Percentiles rank a stretch among this genome's conserved stretches.
These are phyloP conservation scores for Platycercus adscitus DNA, from an alignment of 2,113 vertebrate species.

Conservation along the genomic window DNA sequence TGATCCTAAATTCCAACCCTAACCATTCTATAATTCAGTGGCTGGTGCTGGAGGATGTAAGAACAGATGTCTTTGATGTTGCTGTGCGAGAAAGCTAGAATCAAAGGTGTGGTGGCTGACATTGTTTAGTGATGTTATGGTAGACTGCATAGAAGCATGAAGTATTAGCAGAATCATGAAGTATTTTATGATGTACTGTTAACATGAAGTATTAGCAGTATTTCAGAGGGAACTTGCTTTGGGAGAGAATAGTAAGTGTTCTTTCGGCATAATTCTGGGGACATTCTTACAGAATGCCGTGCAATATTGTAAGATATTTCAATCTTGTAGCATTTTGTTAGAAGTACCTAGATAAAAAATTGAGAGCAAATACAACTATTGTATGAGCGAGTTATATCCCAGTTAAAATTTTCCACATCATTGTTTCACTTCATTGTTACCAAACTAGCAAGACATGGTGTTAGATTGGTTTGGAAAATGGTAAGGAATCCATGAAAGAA, in stretches of 20 bases:
- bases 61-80: not conserved
- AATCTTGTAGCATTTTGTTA: not conserved
- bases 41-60: not conserved
- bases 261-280: not conserved
- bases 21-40: not conserved
- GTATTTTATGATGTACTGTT: not conserved
- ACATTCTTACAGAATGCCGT: not conserved
- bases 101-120: not conserved
- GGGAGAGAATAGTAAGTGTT: not conserved
- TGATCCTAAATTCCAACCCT: not conserved
- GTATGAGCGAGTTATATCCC: not conserved
- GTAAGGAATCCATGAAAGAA: not conserved
- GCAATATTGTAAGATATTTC: not conserved
- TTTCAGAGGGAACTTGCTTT: not conserved
- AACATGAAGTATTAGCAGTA: not conserved
- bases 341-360: not conserved
- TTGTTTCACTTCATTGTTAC: not conserved
- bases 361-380: not conserved
- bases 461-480: not conserved
- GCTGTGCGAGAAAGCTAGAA: not conserved
- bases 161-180: not conserved
- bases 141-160: not conserved
- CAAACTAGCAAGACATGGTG: not conserved
- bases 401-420: not conserved
- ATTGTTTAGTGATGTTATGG: not conserved